Evolutionary conservation across 2,113 vertebrate species (phyloP).

Genomic region (Notechis scutatus): DNA sequence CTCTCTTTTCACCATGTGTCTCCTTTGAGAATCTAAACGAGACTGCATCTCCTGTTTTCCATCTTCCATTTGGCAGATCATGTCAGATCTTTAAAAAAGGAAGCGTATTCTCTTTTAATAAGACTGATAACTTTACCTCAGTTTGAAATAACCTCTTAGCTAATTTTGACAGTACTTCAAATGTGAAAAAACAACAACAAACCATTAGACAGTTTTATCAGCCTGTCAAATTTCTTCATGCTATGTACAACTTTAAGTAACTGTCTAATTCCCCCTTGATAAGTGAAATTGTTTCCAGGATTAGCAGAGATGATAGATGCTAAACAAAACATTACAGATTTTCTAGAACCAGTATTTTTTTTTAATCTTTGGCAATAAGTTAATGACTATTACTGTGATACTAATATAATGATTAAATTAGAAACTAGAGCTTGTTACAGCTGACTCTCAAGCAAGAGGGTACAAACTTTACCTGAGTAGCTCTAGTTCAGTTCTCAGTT

Average conservation of each 20-base stretch:
- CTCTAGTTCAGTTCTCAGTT: slow-evolving; percentile 81
- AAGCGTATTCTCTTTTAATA: slow-evolving; percentile 47
- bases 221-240: neutral
- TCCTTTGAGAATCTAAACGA: slow-evolving; percentile 85
- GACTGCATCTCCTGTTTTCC: slow-evolving; percentile 88
- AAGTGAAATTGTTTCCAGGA: neutral
- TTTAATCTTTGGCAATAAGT: neutral
- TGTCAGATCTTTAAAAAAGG: slow-evolving; percentile 73
- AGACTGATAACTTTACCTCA: neutral
- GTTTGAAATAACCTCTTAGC: neutral
- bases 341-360: neutral
- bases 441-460: neutral
- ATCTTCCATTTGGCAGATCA: slow-evolving; percentile 85
- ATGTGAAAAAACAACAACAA: neutral
- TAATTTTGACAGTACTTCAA: neutral
- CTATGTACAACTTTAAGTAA: neutral
- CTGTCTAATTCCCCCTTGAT: neutral
- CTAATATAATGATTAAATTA: neutral
- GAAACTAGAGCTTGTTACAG: neutral
- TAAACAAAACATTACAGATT: neutral
- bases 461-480: slow-evolving; percentile 74
- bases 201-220: neutral
- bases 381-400: neutral
- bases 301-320: neutral
- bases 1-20: slow-evolving; percentile 91